A percentile compares a stretch with the other conserved stretches of the same genome.
Evolutionary conservation across 37 sponge, comb jelly and placozoan genomes (phyloP).

Genomic region (Halisarca cf. caerulea): DNA sequence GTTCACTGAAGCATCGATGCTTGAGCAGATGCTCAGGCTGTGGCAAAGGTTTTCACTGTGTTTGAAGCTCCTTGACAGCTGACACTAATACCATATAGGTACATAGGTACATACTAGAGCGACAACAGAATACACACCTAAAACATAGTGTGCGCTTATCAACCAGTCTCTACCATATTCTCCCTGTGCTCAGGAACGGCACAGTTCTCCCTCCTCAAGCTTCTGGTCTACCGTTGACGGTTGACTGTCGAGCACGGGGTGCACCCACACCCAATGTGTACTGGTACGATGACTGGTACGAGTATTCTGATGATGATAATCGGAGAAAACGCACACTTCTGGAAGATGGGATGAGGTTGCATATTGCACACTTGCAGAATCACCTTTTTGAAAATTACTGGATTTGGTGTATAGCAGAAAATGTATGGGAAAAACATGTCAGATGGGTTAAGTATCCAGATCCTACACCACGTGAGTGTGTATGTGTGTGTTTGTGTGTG

Average conservation of each 20-base stretch:
- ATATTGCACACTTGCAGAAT: not conserved
- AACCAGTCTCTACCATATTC: no score
- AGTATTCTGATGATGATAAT: not conserved
- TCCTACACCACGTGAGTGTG: not conserved
- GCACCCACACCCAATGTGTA: not conserved
- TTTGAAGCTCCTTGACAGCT: no score
- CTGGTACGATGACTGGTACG: constrained; percentile 23
- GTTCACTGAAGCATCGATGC: no score
- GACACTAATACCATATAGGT: no score
- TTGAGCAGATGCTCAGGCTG: no score
- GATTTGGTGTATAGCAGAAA: constrained; percentile 4
- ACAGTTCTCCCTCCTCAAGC: not conserved
- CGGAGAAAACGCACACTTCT: not conserved
- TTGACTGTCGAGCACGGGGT: not conserved
- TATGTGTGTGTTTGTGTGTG: constrained; percentile 35
- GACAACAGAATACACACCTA: no score
- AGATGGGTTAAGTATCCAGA: constrained; percentile 22
- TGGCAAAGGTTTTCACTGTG: no score
- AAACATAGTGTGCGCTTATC: no score
- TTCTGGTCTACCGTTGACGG: not conserved
- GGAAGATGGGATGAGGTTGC: not conserved
- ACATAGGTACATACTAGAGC: no score
- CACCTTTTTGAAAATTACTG: not conserved
- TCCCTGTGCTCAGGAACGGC: not conserved
- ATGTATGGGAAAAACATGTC: not conserved